These are phyloP conservation scores for Muschampia plurimacula DNA, from an alignment of 2,888 invertebrate species.

Conservation along the genomic window DNA sequence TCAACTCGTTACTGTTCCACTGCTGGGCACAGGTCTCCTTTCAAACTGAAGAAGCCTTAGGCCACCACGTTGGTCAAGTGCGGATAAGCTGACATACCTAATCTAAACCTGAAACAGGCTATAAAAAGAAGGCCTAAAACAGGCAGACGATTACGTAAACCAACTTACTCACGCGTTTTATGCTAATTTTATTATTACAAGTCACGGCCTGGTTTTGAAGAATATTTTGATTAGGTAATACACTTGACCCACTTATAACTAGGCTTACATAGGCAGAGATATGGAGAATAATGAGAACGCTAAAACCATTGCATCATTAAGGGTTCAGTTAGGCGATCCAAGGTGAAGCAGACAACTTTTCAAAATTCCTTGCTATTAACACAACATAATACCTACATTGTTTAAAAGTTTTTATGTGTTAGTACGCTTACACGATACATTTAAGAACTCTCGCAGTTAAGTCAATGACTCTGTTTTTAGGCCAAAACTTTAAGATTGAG, in stretches of 20 bases:
- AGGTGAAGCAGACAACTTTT: background rate
- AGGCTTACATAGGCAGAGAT: background rate
- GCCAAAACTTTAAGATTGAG: too few relatives aligned
- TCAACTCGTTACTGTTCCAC: too few relatives aligned
- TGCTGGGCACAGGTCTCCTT: too few relatives aligned
- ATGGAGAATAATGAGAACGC: background rate
- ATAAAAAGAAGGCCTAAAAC: background rate
- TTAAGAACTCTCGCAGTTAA: too few relatives aligned
- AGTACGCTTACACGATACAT: too few relatives aligned
- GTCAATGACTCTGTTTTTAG: too few relatives aligned
- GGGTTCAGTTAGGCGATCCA: background rate
- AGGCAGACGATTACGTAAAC: background rate
- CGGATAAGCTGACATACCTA: too few relatives aligned
- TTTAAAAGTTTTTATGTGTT: too few relatives aligned
- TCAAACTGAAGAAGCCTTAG: too few relatives aligned
- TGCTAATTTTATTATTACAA: slow-evolving; percentile 4
- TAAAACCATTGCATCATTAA: background rate
- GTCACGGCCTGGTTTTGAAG: slow-evolving; percentile 6
- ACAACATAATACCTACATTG: too few relatives aligned
- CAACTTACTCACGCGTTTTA: background rate
- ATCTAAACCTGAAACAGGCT: too few relatives aligned
- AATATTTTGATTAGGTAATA: slow-evolving; percentile 1
- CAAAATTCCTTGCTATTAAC: background rate
- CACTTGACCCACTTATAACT: background rate
- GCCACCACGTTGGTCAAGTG: too few relatives aligned